Conservation (phyloP, 2,888 invertebrate species). For the Marronus borbonicus region DNA sequence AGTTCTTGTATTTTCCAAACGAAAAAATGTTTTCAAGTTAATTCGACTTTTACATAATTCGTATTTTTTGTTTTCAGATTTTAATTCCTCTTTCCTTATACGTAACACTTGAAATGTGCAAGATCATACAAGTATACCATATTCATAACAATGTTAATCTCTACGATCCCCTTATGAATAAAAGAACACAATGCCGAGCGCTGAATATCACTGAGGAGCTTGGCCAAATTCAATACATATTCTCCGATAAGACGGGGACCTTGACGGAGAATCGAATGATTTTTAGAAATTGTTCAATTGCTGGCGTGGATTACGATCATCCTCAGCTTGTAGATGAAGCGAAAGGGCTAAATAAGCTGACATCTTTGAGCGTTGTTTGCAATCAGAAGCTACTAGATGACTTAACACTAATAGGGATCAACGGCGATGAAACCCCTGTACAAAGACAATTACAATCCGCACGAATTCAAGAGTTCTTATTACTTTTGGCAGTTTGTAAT, state of each 20-base stretch:
- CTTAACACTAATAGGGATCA: conserved; percentile 64
- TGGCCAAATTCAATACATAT: conserved; percentile 95
- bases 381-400: conserved; percentile 74
- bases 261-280: conserved; percentile 98
- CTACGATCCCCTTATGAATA: conserved; percentile 88
- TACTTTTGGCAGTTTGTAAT: conserved; percentile 94
- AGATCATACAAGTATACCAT: conserved; percentile 95
- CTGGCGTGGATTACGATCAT: conserved; percentile 92
- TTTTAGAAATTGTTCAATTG: conserved; percentile 91
- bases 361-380: conserved; percentile 71
- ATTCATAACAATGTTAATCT: conserved; percentile 92
- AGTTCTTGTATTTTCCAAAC: no score
- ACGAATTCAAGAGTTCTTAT: conserved; percentile 89
- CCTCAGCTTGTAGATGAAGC: conserved; percentile 79
- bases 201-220: conserved; percentile 98
- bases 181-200: conserved; percentile 90
- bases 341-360: conserved; percentile 69
- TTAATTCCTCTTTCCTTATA: conserved; percentile 98
- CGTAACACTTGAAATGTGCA: conserved; percentile 97
- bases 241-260: conserved; percentile 98
- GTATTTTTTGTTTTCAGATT: conserved; percentile 74
- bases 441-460: conserved; percentile 75
- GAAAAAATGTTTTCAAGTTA: not conserved
- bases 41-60: not conserved
- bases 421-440: conserved; percentile 62